Percentiles rank a stretch among this genome's conserved stretches.
Evolutionary conservation across 2,888 invertebrate species (phyloP).

Genomic region (Harpalus rufipes): DNA sequence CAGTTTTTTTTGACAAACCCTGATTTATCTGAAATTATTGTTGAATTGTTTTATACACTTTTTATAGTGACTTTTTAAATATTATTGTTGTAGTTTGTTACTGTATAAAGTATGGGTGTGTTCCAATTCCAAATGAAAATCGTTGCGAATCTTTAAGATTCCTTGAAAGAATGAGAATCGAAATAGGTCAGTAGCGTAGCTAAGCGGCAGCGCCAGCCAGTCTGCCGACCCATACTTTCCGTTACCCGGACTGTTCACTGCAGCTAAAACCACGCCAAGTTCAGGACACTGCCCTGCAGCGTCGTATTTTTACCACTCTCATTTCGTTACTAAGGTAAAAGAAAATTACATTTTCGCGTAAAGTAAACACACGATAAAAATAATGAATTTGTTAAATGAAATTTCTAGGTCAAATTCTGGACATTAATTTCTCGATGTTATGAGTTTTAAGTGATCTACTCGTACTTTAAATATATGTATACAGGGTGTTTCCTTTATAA

Average conservation of each 20-base stretch:
- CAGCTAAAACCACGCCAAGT: conserved; percentile 16
- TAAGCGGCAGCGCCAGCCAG: conserved; percentile 31
- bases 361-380: too few species aligned
- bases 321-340: not conserved
- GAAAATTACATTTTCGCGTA: too few species aligned
- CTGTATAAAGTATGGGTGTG: not conserved
- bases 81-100: not conserved
- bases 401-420: too few species aligned
- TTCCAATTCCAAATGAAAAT: not conserved
- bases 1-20: too few species aligned
- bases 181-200: conserved; percentile 30
- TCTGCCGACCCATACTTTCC: conserved; percentile 18
- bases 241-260: not conserved
- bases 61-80: not conserved
- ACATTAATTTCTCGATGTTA: too few species aligned
- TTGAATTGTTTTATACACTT: too few species aligned
- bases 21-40: too few species aligned
- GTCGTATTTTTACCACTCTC: not conserved
- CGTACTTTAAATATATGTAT: too few species aligned
- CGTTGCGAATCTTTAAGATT: not conserved
- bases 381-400: too few species aligned
- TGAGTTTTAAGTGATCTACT: too few species aligned
- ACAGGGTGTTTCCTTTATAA: too few species aligned
- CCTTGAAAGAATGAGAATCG: not conserved
- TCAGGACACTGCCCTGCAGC: conserved; percentile 22